Base-by-base conservation (phyloP, 2,888 invertebrate genomes). In the Callimorpha dominula region DNA sequence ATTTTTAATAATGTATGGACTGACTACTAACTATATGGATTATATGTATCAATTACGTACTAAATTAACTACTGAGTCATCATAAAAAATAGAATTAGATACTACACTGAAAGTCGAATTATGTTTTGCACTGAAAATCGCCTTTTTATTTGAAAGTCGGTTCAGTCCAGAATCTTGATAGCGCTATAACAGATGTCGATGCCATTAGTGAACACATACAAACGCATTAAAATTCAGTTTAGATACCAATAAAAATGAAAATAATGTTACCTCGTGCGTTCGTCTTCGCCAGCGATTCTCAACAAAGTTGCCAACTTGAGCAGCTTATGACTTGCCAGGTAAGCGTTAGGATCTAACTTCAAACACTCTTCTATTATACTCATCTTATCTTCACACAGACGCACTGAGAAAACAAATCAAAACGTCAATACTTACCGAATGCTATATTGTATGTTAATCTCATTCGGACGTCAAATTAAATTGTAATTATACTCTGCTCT, bases 361-460 rank as follows among this genome's bases (percentile, higher is more conserved):
- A 98, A 88, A 80, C 97, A 97, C 43, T 96, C 95, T 84, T 97
- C 96, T 31, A 98, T 96, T 43, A 98, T 89, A 12, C 94, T 92
- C 88, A 97, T 89, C 81, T 96, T 96, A 77, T 97, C 96, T 76
- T 96, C 95, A 75, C 96, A 96, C 67, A 97, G 91, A 49, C 98
- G 96, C 15, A 98, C 96, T 96, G 81, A 66, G 78, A 72, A 40
- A 1, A 60, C 57, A 60, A 31, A 57, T 57, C 9, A 31, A 2
- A 20, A 57, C 1, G 12, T 57, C 4, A 57, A 9, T 15, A 15
- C 14, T 15, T 40, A 17, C 14, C 31, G 5, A 49, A 20, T 11
- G 1, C 11, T 2, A 43, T 46, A 20, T 65, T 20, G 8, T 15
- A n/a, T 4, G 1, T 46, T n/a, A 11, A 64, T n/a, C n/a, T 62